Conservation (phyloP, 2,113 vertebrate species). For the Nibea albiflora region DNA sequence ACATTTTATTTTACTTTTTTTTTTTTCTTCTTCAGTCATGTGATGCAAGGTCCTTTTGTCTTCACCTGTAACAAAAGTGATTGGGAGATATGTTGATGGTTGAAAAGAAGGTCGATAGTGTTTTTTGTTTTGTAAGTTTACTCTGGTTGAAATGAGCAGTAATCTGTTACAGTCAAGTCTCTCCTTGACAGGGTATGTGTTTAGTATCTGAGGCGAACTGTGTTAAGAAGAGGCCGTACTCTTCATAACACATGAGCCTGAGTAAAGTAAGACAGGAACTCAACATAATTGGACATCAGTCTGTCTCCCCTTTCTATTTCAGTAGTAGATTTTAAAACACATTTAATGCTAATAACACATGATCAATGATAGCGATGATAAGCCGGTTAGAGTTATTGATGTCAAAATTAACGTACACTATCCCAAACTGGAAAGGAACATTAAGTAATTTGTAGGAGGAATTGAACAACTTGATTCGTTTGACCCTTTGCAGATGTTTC, state of each 20-base stretch:
- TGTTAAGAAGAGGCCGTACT: not conserved
- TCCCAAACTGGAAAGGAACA: not conserved
- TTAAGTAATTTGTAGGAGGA: not conserved
- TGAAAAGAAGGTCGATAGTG: conserved; percentile 22
- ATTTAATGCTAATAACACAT: too few species aligned
- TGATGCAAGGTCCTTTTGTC: not conserved
- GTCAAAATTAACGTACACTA: not conserved
- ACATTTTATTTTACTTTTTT: not conserved
- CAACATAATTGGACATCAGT: not conserved
- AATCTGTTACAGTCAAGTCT: conserved; percentile 10
- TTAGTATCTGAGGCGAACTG: not conserved
- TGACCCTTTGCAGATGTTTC: not conserved
- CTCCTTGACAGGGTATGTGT: not conserved
- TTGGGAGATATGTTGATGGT: conserved; percentile 12
- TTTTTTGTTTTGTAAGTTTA: not conserved
- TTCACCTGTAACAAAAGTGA: not conserved
- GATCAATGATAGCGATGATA: too few species aligned
- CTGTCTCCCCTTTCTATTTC: not conserved
- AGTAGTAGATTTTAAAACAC: not conserved
- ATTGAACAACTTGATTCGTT: not conserved
- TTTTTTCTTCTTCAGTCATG: not conserved
- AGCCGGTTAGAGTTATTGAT: not conserved
- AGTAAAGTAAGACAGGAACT: not conserved
- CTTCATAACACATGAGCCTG: not conserved
- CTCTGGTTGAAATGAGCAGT: conserved; percentile 21